Evolutionary conservation across 1,140 invertebrate genomes (phyloP).

Genomic region (Rhynchophorus ferrugineus): DNA sequence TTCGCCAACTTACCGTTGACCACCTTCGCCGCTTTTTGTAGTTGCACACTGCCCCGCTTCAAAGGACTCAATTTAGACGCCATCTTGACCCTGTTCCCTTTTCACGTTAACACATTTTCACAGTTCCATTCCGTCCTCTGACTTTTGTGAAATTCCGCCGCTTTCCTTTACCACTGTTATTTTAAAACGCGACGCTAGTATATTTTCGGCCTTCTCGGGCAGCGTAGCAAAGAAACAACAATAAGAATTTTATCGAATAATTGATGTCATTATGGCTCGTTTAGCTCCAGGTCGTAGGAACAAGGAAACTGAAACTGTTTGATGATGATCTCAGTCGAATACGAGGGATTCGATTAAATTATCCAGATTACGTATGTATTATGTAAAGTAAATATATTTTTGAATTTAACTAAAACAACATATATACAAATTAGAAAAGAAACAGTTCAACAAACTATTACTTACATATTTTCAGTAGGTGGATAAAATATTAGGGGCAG

Average conservation of each 20-base stretch:
- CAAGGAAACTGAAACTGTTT: not conserved
- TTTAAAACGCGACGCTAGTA: too few species aligned
- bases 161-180: not conserved
- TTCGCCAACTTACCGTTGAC: slow-evolving; percentile 44
- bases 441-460: too few species aligned
- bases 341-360: too few species aligned
- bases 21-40: slow-evolving; percentile 49
- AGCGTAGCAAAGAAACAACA: too few species aligned
- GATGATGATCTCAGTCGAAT: too few species aligned
- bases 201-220: too few species aligned
- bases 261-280: not conserved
- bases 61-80: slow-evolving; percentile 34
- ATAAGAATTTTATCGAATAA: not conserved
- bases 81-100: not conserved
- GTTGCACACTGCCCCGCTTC: slow-evolving; percentile 49
- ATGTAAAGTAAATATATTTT: too few species aligned
- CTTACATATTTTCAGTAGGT: too few species aligned
- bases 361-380: too few species aligned
- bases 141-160: not conserved
- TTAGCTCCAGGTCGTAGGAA: not conserved
- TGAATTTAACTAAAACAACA: too few species aligned
- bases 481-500: too few species aligned
- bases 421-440: too few species aligned
- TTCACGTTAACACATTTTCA: not conserved
- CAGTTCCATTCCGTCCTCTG: not conserved